Evolutionary conservation across 1,140 invertebrate species (phyloP).

Genomic region (Eupeodes corollae): DNA sequence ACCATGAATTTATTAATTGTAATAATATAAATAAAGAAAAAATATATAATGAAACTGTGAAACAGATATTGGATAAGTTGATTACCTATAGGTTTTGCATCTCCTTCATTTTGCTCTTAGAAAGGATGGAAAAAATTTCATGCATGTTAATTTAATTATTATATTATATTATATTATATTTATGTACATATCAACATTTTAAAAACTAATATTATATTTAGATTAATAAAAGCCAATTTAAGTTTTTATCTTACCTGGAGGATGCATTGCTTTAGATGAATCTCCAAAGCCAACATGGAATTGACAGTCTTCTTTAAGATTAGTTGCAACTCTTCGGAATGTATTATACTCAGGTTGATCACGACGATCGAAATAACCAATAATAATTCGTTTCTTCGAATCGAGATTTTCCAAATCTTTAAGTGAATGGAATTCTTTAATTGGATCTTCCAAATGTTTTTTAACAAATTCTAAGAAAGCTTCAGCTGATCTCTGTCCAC

Average conservation of each 20-base stretch:
- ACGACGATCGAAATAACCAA: conserved; percentile 84
- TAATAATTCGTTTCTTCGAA: conserved; percentile 81
- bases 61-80: no score
- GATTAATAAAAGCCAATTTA: no score
- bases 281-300: conserved; percentile 91
- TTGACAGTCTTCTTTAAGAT: conserved; percentile 89
- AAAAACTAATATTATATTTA: no score
- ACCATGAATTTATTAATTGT: no score
- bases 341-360: conserved; percentile 68
- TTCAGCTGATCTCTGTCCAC: conserved; percentile 59
- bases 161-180: no score
- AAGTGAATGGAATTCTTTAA: conserved; percentile 63
- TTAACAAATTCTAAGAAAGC: conserved; percentile 79
- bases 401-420: conserved; percentile 69
- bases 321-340: conserved; percentile 71
- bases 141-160: no score
- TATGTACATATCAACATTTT: no score
- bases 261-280: conserved; percentile 69
- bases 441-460: conserved; percentile 84
- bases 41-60: no score
- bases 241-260: conserved; percentile 43
- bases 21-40: no score
- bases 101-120: neutral
- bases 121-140: neutral
- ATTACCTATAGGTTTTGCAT: neutral